Base-by-base conservation (phyloP, 2,797 vertebrate species). In the Gambelia wislizenii region DNA sequence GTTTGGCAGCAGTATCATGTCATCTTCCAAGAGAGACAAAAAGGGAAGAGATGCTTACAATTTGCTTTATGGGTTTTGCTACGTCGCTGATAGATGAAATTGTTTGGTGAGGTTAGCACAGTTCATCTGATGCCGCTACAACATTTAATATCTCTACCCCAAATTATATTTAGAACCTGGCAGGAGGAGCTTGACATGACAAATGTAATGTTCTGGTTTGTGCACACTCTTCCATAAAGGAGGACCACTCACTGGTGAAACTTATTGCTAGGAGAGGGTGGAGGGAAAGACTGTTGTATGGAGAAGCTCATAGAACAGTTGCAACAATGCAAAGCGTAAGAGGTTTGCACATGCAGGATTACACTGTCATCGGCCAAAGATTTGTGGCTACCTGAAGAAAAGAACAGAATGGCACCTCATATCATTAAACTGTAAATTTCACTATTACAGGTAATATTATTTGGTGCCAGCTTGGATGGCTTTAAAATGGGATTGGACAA, bases 21-120 rank as follows among this genome's bases (percentile, higher is more conserved):
- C 92, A 91, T 94, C 91, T 94, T 91, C 87, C 72, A 9, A 91
- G 78, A 91, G 84, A 89, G 91, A 88, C 86, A 94, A 91, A 95
- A 92, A 86, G 33, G 79, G 70, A 94, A 92, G 85, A 84, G 74
- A 91, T 90, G 72, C 12, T 92, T 93, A 64, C 52, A 88, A 77
- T 90, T 91, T 89, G 83, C 67, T 95, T 92, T 89, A 67, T 83
- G 83, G 90, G 61, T 92, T 84, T 93, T 91, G 59, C 56, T 91
- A 9, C 67, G 81, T 64, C 30, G 18, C 0, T 81, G 89, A 70
- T 89, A 67, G 85, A 22, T 82, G 84, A 86, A 89, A 44, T 79
- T 87, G 82, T 75, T 87, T 0, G 0, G 76, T 77, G n/a, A 91
- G n/a, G 49, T 9, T 87, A 72, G 86, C 72, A 56, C 79, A 74